Base-by-base conservation (phyloP, 2,797 vertebrate genomes). In the Sardinella longiceps region DNA sequence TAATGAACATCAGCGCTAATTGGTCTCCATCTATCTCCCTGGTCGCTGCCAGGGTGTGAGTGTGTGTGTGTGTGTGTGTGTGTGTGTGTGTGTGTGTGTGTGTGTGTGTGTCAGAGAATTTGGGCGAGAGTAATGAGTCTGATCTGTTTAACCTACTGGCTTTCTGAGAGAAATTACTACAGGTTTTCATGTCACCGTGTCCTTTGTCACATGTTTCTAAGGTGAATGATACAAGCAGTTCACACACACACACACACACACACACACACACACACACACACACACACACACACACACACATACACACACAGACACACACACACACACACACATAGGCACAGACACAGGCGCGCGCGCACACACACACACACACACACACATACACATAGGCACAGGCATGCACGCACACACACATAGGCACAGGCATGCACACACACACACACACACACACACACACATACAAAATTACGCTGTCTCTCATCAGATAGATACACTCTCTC, bases 1-100 rank as follows among this genome's bases (percentile, higher is more conserved):
- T 94, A 94, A 94, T 94, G 91, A 92, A 90, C 86, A 87, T 84
- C 80, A 28, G 58, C 80, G 39, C 88, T 94, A 94, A 95, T 95
- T 92, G 92, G 90, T 93, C 90, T 88, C 85, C 46, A 83, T 90
- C 87, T 86, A 88, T 90, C 83, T 84, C 77, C 25, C 83, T 87
- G 33, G 82, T 81, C 28, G 80, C 51, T 46, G 4, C 50, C 45
- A 80, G 25, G 81, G 85, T 90, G 87, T 84, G 85, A 87, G 28
- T 0, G 46, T 81, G 60, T 80, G 74, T 80, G 86, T 84, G 88
- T 89, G 86, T 83, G 87, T 39, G 25, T 70, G 80, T 90, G 70
- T 77, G 84, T 88, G 86, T 86, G 87, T 83, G 80, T 83, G 60
- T 88, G 50, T 56, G 83, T 45, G 82, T 37, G 25, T 60, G 10